Percentiles rank a stretch among this genome's conserved stretches.
Conservation (phyloP, 2,113 vertebrate genomes). For the Saccopteryx bilineata region DNA sequence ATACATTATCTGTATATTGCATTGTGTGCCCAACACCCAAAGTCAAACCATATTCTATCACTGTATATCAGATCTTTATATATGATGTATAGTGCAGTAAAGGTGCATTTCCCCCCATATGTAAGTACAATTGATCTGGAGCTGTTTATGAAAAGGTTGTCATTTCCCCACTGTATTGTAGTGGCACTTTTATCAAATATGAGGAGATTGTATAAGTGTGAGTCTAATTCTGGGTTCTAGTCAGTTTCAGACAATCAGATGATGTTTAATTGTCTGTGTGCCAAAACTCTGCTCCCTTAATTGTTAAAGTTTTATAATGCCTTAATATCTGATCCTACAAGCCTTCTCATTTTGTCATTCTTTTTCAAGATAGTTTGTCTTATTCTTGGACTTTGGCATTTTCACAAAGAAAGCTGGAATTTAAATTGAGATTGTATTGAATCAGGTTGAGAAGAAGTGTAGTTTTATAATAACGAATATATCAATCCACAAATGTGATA, state of each 20-base stretch:
- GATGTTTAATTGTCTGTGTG: neutral
- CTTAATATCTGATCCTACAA: neutral
- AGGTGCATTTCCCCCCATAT: neutral
- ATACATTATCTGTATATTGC: too few species aligned
- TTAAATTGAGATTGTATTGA: conserved; percentile 4
- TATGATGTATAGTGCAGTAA: neutral
- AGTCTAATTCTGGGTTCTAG: neutral
- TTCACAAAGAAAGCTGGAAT: neutral
- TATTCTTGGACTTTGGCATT: neutral
- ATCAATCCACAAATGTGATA: neutral
- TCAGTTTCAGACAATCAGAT: neutral
- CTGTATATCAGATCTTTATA: neutral
- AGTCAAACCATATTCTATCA: too few species aligned
- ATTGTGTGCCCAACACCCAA: too few species aligned
- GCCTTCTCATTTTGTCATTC: neutral
- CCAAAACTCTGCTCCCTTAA: neutral
- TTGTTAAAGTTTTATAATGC: neutral
- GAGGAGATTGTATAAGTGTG: neutral
- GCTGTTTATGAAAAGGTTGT: neutral
- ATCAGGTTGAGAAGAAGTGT: conserved; percentile 4
- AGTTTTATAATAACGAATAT: neutral
- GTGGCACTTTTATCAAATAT: neutral
- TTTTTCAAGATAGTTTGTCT: neutral
- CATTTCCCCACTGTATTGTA: neutral
- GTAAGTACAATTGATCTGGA: neutral